Conservation (phyloP, 1,140 invertebrate genomes). For the Drosophila willistoni region DNA sequence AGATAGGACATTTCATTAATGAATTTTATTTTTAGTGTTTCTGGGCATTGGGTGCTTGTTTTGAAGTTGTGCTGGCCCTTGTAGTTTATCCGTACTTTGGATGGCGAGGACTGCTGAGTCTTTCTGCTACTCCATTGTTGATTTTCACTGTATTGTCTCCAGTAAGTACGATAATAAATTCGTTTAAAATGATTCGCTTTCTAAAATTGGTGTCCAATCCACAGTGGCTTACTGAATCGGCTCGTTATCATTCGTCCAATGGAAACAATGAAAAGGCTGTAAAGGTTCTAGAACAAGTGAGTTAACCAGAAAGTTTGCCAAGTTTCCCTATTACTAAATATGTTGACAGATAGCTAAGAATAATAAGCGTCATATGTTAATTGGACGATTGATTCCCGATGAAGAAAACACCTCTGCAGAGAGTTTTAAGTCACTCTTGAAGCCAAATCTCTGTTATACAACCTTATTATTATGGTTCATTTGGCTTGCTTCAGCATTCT, state of each 20-base stretch:
- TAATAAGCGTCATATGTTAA: constrained; percentile 94
- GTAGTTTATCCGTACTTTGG: constrained; percentile 96
- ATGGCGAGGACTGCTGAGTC: constrained; percentile 94
- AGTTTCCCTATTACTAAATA: neutral
- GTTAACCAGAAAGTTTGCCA: neutral
- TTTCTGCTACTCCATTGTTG: constrained; percentile 94
- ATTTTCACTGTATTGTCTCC: constrained; percentile 90
- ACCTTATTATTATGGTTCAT: constrained; percentile 96
- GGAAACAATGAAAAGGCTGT: constrained; percentile 94
- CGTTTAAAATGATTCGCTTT: too few relatives aligned
- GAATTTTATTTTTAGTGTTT: constrained; percentile 89
- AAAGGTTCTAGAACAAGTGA: constrained; percentile 91
- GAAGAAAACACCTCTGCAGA: constrained; percentile 88
- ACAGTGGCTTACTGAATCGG: constrained; percentile 85
- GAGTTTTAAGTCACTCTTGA: constrained; percentile 90
- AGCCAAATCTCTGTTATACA: constrained; percentile 91
- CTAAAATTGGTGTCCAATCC: neutral
- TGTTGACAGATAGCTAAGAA: constrained; percentile 88
- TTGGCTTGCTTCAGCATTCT: constrained; percentile 97
- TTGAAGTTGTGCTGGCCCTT: constrained; percentile 95
- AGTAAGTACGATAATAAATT: constrained; percentile 2
- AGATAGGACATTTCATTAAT: neutral
- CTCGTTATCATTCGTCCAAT: constrained; percentile 92
- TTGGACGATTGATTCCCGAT: constrained; percentile 94
- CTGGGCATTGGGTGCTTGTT: constrained; percentile 97